Conservation (phyloP, 2,113 vertebrate species). For the Miniopterus natalensis region DNA sequence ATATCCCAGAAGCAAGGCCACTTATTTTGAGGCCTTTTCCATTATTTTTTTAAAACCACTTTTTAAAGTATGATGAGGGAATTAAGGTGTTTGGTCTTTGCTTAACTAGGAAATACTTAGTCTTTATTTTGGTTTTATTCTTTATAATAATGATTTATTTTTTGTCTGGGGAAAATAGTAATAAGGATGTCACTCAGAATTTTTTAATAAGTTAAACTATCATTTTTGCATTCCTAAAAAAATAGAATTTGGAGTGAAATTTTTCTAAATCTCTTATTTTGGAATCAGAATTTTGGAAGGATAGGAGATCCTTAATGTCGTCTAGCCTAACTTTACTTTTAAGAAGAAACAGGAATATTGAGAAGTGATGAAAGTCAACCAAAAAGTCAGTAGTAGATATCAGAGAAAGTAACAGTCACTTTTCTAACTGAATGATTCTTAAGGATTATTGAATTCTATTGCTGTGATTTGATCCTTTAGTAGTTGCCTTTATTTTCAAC, state of each 20-base stretch:
- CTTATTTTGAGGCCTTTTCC: conserved; percentile 38
- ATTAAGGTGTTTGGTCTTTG: neutral
- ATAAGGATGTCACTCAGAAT: neutral
- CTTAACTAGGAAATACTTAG: conserved; percentile 23
- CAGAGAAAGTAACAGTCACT: conserved; percentile 3
- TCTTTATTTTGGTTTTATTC: neutral
- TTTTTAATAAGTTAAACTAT: conserved; percentile 36
- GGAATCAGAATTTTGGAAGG: conserved; percentile 55
- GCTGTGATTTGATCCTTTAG: conserved; percentile 12
- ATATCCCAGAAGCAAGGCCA: neutral
- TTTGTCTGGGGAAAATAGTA: neutral
- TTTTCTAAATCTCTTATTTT: conserved; percentile 9
- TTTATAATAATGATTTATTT: neutral
- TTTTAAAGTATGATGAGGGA: neutral
- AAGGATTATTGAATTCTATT: conserved; percentile 24
- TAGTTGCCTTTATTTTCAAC: conserved; percentile 17
- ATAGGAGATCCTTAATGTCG: neutral
- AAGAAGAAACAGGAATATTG: conserved; percentile 60
- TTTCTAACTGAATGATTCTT: neutral
- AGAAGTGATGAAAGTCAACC: conserved; percentile 19
- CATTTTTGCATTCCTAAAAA: conserved; percentile 48
- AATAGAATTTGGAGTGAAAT: conserved; percentile 40
- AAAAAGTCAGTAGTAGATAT: conserved; percentile 40
- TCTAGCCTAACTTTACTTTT: conserved; percentile 32
- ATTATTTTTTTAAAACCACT: neutral